phyloP scores from a whole-genome alignment of 2,797 vertebrate genomes.

The Lophura swinhoii region DNA sequence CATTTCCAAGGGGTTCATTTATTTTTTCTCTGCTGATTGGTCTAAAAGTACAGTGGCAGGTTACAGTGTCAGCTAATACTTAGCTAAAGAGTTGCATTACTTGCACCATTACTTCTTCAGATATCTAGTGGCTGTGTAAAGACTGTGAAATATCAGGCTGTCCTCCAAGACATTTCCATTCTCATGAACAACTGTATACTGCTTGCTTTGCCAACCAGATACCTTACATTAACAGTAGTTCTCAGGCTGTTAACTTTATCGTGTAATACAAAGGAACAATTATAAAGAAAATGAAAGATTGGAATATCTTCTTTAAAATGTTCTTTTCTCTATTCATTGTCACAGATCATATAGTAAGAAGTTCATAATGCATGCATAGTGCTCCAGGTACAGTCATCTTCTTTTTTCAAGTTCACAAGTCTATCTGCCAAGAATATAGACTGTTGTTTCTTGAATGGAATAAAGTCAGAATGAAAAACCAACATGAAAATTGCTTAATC shows the following conservation, averaged over 20 bases:
- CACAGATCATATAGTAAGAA: neutral
- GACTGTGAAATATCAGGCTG: neutral
- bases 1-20: accelerated
- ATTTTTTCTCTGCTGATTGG: neutral
- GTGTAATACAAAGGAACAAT: neutral
- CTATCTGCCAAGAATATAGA: neutral
- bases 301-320: neutral
- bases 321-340: neutral
- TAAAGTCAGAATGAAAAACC: neutral
- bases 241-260: neutral
- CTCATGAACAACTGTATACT: neutral
- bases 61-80: neutral
- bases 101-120: neutral
- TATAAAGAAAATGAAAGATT: neutral
- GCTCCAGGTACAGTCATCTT: neutral
- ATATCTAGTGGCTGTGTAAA: neutral
- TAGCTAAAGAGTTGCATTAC: neutral
- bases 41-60: neutral
- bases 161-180: neutral
- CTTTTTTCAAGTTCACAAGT: neutral
- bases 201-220: neutral
- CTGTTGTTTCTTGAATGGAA: neutral
- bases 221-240: neutral
- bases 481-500: neutral
- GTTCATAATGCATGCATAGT: neutral